Evolutionary conservation across 2,888 invertebrate genomes (phyloP).

Genomic region (Pristionchus maxplancki): DNA sequence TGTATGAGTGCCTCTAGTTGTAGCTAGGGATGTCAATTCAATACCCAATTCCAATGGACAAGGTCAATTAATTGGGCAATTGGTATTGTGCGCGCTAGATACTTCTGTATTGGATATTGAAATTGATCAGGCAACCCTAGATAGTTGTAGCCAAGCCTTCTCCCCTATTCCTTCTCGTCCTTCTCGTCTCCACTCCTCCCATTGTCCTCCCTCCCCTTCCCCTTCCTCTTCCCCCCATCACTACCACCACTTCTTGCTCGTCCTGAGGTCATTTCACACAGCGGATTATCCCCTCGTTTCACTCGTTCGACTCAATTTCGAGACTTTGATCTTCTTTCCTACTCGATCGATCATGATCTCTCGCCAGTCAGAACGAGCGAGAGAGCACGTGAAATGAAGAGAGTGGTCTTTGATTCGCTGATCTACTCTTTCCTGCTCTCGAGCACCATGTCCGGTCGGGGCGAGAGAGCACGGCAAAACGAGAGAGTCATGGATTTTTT

Average conservation of each 20-base stretch:
- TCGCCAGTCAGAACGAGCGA: no score
- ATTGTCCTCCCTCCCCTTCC: slow-evolving; percentile 9
- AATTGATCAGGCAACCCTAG: no score
- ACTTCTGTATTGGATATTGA: no score
- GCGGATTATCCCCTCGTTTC: slow-evolving; percentile 39
- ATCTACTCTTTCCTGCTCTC: neutral
- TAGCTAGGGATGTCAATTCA: no score
- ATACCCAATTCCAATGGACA: no score
- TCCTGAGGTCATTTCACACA: slow-evolving; percentile 47
- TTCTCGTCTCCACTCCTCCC: slow-evolving; percentile 17
- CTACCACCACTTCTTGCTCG: neutral
- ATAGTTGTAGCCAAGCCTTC: no score
- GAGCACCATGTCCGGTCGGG: no score
- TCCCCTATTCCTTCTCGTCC: neutral
- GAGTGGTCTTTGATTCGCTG: neutral
- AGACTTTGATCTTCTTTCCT: slow-evolving; percentile 6
- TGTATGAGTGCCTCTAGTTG: no score
- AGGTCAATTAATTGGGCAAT: no score
- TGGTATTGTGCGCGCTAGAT: no score
- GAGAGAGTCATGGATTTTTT: no score
- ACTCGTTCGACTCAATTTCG: neutral
- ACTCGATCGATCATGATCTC: neutral
- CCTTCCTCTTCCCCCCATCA: neutral
- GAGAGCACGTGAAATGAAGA: no score
- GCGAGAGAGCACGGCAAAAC: neutral